Conservation (phyloP, 1,140 invertebrate genomes). For the Drosophila seguyi region DNA sequence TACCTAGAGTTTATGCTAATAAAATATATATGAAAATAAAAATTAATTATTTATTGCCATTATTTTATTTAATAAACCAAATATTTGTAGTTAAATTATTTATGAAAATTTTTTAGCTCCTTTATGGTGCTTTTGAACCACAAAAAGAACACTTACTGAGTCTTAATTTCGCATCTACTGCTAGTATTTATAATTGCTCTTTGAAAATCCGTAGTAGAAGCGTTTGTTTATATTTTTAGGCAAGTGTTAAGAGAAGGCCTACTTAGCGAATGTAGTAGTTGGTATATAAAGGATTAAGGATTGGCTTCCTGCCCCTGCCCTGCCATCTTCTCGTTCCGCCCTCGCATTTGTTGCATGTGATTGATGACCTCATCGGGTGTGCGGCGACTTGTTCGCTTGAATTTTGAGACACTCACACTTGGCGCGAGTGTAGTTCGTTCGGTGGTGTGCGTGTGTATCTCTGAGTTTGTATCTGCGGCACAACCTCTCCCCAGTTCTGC, state of each 20-base stretch:
- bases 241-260: background rate
- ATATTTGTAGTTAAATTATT: background rate
- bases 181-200: background rate
- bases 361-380: conserved; percentile 77
- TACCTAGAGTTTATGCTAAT: background rate
- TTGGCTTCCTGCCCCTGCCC: conserved; percentile 40
- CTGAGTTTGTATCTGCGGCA: conserved; percentile 33
- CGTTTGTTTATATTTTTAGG: conserved; percentile 21
- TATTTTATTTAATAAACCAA: background rate
- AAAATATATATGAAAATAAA: background rate
- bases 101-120: background rate
- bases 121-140: background rate
- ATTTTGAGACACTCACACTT: conserved; percentile 46
- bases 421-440: conserved; percentile 2
- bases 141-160: background rate
- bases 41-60: no score
- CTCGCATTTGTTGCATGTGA: conserved; percentile 64
- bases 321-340: conserved; percentile 24
- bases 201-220: background rate
- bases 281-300: conserved; percentile 35
- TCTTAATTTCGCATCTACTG: background rate
- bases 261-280: conserved; percentile 3
- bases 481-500: conserved; percentile 20
- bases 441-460: conserved; percentile 30
- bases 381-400: conserved; percentile 46